Conservation (phyloP, 2,888 invertebrate genomes). For the Drosophila hamatofila region DNA sequence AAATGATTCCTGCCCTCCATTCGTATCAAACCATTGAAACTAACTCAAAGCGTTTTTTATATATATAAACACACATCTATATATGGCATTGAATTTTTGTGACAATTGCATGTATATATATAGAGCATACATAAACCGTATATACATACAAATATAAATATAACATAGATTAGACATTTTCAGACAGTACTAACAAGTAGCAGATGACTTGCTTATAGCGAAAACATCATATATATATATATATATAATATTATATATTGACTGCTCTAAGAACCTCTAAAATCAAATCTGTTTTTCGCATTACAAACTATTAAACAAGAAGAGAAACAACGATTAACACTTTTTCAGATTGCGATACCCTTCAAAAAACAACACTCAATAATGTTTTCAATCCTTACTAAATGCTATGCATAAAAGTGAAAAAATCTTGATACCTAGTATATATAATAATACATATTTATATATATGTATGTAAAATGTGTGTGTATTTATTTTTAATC, state of each 20-base stretch:
- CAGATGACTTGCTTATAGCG: slow-evolving; percentile 48
- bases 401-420: slow-evolving; percentile 69
- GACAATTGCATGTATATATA: slow-evolving; percentile 50
- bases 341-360: slow-evolving; percentile 26
- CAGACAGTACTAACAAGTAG: slow-evolving; percentile 34
- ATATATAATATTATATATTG: background rate
- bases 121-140: slow-evolving; percentile 43
- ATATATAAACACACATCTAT: slow-evolving; percentile 45
- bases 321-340: slow-evolving; percentile 31
- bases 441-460: slow-evolving; percentile 48
- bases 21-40: slow-evolving; percentile 80
- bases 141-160: slow-evolving; percentile 20
- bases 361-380: slow-evolving; percentile 26
- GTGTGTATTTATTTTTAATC: slow-evolving; percentile 75
- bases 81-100: slow-evolving; percentile 75
- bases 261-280: slow-evolving; percentile 44
- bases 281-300: slow-evolving; percentile 21
- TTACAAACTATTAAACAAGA: slow-evolving; percentile 22
- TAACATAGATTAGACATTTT: slow-evolving; percentile 62
- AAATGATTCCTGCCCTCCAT: slow-evolving; percentile 84
- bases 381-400: slow-evolving; percentile 62
- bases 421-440: slow-evolving; percentile 67
- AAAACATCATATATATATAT: slow-evolving; percentile 16
- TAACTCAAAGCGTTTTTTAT: slow-evolving; percentile 77
- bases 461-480: slow-evolving; percentile 68